phyloP scores from a whole-genome alignment of 2,113 vertebrate genomes.

The Phylloscopus trochiloides region DNA sequence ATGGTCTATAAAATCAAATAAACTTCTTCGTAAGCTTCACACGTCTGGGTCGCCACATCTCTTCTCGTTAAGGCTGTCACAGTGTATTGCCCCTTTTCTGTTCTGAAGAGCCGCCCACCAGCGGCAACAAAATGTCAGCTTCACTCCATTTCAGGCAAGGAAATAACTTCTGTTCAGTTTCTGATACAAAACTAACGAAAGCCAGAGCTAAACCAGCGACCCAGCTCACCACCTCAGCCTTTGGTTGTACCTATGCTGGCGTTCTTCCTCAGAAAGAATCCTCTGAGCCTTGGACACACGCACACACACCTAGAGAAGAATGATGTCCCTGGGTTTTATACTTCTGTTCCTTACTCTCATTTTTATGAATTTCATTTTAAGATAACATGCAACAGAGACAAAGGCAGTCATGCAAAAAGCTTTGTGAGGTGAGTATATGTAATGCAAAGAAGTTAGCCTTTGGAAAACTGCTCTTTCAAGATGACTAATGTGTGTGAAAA shows the following conservation, averaged over 20 bases:
- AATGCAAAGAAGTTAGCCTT: background rate
- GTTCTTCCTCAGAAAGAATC: background rate
- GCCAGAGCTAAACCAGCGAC: accelerated
- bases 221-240: background rate
- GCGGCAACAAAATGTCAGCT: background rate
- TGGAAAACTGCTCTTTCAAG: background rate
- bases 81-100: background rate
- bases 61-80: background rate
- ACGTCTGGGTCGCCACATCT: background rate
- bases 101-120: background rate
- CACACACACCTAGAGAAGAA: background rate
- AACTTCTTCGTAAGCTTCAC: background rate
- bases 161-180: background rate
- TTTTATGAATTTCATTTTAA: background rate
- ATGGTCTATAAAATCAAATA: conserved; percentile 29
- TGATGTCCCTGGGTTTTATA: background rate
- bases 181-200: background rate
- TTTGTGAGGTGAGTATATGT: background rate
- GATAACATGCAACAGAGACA: background rate
- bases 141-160: background rate
- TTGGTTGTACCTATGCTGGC: background rate
- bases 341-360: background rate
- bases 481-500: background rate
- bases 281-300: background rate
- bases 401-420: background rate